Evolutionary conservation across 2,888 invertebrate species (phyloP).

Genomic region (Patella depressa): DNA sequence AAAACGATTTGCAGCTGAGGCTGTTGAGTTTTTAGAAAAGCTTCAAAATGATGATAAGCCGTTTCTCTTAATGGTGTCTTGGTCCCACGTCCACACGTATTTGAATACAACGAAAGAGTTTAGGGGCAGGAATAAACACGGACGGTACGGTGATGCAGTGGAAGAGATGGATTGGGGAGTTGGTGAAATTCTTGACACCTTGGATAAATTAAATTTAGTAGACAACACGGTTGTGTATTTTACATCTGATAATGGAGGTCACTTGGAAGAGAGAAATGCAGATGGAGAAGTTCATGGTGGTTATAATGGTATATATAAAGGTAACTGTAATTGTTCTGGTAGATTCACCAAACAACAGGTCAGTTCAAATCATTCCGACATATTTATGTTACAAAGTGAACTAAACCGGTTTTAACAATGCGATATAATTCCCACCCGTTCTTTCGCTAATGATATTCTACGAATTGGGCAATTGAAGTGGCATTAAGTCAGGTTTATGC

Average conservation of each 20-base stretch:
- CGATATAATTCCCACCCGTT: too few species aligned
- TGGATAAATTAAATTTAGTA: slow-evolving; percentile 61
- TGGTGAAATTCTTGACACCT: slow-evolving; percentile 70
- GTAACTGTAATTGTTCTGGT: slow-evolving; percentile 20
- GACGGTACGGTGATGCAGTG: slow-evolving; percentile 74
- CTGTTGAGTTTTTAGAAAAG: slow-evolving; percentile 56
- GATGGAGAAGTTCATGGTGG: slow-evolving; percentile 68
- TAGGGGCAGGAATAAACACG: slow-evolving; percentile 66
- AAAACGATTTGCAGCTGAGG: slow-evolving; percentile 55
- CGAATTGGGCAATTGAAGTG: too few species aligned
- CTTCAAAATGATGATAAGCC: slow-evolving; percentile 56
- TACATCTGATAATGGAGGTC: slow-evolving; percentile 74
- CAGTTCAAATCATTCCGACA: too few species aligned
- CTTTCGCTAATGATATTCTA: too few species aligned
- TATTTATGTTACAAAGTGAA: too few species aligned
- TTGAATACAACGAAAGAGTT: slow-evolving; percentile 76
- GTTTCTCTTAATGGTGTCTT: slow-evolving; percentile 73
- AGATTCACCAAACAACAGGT: too few species aligned
- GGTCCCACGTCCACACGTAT: slow-evolving; percentile 79
- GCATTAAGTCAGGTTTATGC: too few species aligned
- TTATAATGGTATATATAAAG: slow-evolving; percentile 57
- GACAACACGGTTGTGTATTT: slow-evolving; percentile 73
- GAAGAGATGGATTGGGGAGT: slow-evolving; percentile 75
- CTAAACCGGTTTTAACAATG: too few species aligned
- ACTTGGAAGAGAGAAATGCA: slow-evolving; percentile 68